Percentiles rank a stretch among this genome's conserved stretches.
Evolutionary conservation across 1,140 invertebrate species (phyloP).

Genomic region (Gryllus bimaculatus): DNA sequence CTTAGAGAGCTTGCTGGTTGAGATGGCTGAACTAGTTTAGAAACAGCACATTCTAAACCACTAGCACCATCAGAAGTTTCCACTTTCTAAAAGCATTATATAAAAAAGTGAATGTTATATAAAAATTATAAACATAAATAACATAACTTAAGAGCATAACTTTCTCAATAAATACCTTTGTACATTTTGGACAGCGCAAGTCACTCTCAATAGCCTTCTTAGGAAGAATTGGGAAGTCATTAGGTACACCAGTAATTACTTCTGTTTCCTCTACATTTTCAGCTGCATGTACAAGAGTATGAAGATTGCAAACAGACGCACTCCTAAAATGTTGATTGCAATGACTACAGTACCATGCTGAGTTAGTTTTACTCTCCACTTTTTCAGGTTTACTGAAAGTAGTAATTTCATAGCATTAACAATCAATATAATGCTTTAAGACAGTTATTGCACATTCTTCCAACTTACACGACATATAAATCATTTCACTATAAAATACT

Average conservation of each 20-base stretch:
- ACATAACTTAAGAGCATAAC: neutral
- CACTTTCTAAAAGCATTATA: neutral
- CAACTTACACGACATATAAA: neutral
- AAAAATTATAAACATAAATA: neutral
- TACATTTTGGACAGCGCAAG: neutral
- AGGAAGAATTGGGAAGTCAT: neutral
- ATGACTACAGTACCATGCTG: constrained; percentile 45
- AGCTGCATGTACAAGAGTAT: constrained; percentile 42
- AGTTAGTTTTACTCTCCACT: neutral
- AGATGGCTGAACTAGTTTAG: neutral
- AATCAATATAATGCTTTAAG: neutral
- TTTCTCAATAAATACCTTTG: neutral
- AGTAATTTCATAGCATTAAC: neutral
- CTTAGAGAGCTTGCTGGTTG: no score
- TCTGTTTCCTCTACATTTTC: constrained; percentile 30
- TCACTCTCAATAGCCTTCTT: neutral
- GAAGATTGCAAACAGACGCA: constrained; percentile 43
- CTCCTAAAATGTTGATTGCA: constrained; percentile 48
- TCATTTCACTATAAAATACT: no score
- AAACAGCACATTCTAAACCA: neutral
- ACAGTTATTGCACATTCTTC: neutral
- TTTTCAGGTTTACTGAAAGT: neutral
- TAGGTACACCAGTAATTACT: constrained; percentile 10
- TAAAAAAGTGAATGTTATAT: neutral
- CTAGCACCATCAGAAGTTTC: neutral